phyloP scores from a whole-genome alignment of 2,888 invertebrate genomes.

The Scrobipalpa costella region DNA sequence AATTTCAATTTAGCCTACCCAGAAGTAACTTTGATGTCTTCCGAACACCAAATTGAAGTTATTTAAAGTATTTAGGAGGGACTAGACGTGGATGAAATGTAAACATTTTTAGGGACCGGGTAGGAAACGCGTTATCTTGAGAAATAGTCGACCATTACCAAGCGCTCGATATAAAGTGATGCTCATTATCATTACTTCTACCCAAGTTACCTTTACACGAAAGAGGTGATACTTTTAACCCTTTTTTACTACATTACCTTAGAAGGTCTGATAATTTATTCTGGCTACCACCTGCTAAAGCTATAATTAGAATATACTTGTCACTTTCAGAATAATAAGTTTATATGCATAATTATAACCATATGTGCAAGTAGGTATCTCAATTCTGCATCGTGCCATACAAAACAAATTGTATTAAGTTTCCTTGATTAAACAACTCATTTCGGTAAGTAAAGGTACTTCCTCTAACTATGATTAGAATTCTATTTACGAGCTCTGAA shows the following conservation, averaged over 20 bases:
- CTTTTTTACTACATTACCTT: background rate
- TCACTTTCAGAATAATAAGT: too few relatives aligned
- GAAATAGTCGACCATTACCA: background rate
- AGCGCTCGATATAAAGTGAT: background rate
- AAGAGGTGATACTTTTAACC: background rate
- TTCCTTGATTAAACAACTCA: too few relatives aligned
- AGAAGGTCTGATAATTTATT: background rate
- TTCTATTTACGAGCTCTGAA: too few relatives aligned
- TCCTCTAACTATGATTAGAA: too few relatives aligned
- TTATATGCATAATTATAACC: too few relatives aligned
- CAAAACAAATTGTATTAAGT: too few relatives aligned
- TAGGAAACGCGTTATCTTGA: conserved; percentile 6
- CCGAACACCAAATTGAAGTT: background rate
- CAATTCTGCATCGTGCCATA: too few relatives aligned
- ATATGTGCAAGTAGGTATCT: too few relatives aligned
- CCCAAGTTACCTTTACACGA: background rate
- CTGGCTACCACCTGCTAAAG: background rate
- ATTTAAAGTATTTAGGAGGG: background rate
- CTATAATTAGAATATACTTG: too few relatives aligned
- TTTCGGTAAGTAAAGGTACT: too few relatives aligned
- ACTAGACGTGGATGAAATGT: background rate
- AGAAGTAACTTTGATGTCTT: background rate
- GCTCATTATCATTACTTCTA: conserved; percentile 7
- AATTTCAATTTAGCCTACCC: background rate
- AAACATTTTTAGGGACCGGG: background rate